Base-by-base conservation (phyloP, 2,113 vertebrate species). In the Indri indri region DNA sequence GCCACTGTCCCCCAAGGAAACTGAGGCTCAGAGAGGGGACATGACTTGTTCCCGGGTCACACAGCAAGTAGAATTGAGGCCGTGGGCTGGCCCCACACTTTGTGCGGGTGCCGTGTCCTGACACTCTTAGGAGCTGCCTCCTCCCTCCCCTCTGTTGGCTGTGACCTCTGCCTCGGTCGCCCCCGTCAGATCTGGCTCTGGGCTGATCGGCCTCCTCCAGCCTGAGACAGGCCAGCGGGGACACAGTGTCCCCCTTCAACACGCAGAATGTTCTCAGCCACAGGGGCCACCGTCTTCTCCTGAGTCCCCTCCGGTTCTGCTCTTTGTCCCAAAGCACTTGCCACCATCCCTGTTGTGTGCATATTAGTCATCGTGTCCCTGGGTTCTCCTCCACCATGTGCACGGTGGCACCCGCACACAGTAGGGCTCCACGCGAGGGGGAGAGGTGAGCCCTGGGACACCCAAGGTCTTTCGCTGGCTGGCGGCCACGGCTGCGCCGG, bases 361-460 rank as follows among this genome's bases (percentile, higher is more conserved):
- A 1, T 30, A 45, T 45, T 27, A 34, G 50, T 63, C 3, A 14
- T 18, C 13, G 1, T 14, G 59, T 23, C 25, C 84, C 71, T 71
- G 14, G 45, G 30, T 25, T 34, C 65, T 54, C 12, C 42, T 25
- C 45, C 0, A 0, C 85, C 18, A 5, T 12, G 71, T 4, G 37
- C 91, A 10, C 9, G 27, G 50, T 34, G 42, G 52, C 66, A 0
- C 37, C 80, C 16, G 80, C 34, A 13, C 76, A 50, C 76, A 63
- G 59, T 32, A 34, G 95, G 59, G 68, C 66, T 27, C 82, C 3
- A 0, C 5, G 52, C 79, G 17, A 5, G 66, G 70, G 30, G 32
- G 13, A n/a, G 70, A 40, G 30, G 0, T 1, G 61, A 34, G 63
- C 77, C 37, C 54, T 3, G 7, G 27, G 45, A n/a, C 0, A 1